Evolutionary conservation across 1,140 invertebrate species (phyloP).

Genomic region (Agraylea sexmaculata): DNA sequence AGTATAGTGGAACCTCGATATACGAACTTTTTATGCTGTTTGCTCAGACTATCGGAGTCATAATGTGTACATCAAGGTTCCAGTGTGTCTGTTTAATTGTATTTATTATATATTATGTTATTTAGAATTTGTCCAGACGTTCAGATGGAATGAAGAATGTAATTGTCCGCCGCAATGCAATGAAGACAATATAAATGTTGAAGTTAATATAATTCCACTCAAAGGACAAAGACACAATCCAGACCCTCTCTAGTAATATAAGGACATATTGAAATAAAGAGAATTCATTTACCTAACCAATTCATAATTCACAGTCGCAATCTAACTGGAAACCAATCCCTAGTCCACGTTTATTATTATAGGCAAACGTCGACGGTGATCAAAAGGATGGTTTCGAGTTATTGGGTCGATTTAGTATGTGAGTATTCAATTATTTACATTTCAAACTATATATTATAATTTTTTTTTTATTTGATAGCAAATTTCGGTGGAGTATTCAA

Average conservation of each 20-base stretch:
- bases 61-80: no score
- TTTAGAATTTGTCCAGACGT: conserved; percentile 7
- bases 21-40: background rate
- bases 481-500: conserved; percentile 40
- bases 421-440: conserved; percentile 19
- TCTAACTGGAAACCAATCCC: conserved; percentile 23
- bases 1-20: background rate
- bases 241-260: conserved; percentile 25
- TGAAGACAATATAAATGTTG: conserved; percentile 22
- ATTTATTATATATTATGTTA: conserved; percentile 1
- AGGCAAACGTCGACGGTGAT: conserved; percentile 24
- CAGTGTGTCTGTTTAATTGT: background rate
- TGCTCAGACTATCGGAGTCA: no score
- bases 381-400: conserved; percentile 25
- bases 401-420: conserved; percentile 32
- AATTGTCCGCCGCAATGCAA: conserved; percentile 29
- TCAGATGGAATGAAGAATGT: conserved; percentile 19
- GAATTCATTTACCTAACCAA: conserved; percentile 15
- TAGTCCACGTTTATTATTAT: conserved; percentile 28
- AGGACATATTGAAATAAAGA: conserved; percentile 12
- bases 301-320: conserved; percentile 22
- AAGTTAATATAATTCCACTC: conserved; percentile 22
- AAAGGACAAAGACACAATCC: conserved; percentile 21
- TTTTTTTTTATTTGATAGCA: conserved; percentile 26
- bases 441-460: conserved; percentile 4